Base-by-base conservation (phyloP, 1,140 invertebrate species). In the Drosophila littoralis region DNA sequence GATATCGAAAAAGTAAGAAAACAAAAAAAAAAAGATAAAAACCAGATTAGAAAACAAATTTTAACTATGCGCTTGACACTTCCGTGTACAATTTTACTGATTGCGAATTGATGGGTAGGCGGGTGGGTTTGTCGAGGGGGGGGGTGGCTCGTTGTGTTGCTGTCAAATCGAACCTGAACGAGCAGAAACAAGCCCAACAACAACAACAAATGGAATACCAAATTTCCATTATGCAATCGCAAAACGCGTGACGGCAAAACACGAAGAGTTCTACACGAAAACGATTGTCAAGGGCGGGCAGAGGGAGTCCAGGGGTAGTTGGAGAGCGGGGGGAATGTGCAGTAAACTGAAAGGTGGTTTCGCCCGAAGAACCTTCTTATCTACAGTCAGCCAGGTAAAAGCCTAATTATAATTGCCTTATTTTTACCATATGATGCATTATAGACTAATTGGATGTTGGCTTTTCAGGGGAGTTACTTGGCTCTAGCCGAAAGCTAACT, bases 1-100 rank as follows among this genome's bases (percentile, higher is more conserved):
- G 69, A 58, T 69, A 69, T 74, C 65, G 60, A 17, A 54, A 54
- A 42, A 28, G 22, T 1, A 17, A 17, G 1, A 42, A 42, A 70
- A 63, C 57, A 35, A 5, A 42, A 42, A 52, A 12, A 13, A 36
- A 6, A 13, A 17, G 17, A 28, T 42, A 6, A 28, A 55, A 75
- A 74, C 57, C 51, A 72, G 74, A 76, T 72, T 73, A 73, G 61
- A 76, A 73, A 73, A 66, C 50, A 67, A 67, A 76, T 72, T 67
- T 66, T 40, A 65, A 55, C 67, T 58, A 71, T 57, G 40, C 54
- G 54, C 45, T 40, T 17, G 43, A 54, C 68, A 72, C 63, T 76
- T 76, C 69, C 69, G 74, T 61, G 55, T 72, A 57, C 52, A 64
- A 12, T 42, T 55, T 64, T 71, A 35, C n/a, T 65, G 42, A 71